Evolutionary conservation across 2,113 vertebrate genomes (phyloP), one percentile per base, ranked within the genome.

Genomic region (Macquaria australasica): DNA sequence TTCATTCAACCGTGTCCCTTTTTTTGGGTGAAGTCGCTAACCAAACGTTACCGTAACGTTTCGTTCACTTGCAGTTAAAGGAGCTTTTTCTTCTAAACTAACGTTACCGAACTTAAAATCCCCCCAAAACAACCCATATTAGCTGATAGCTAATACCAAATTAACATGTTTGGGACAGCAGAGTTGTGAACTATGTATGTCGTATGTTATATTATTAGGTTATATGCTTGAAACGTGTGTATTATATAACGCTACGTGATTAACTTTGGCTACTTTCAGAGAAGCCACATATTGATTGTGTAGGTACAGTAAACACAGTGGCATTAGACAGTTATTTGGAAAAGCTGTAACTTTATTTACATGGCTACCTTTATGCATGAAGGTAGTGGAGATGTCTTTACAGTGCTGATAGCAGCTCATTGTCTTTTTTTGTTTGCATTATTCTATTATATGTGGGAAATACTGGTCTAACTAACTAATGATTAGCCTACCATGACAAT

Each of bases 131-230:
- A 58, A 9, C 10, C 18, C 12, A 23, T 9, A 41, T 39, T 72
- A 81, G 85, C 69, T 64, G 1, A 43, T 31, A 11, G 25, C 55
- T 64, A 23, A 51, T 76, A 53, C 0, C 6, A 56, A 14, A 41
- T 45, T n/a, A 23, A 18, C n/a, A 28, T 1, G 0, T 7, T 5
- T 1, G 20, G 2, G 37, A 5, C 0, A 37, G 31, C 43, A 55
- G 6, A 28, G 67, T 20, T 7, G 2, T 55, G 7, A 67, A 31
- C 28, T 34, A 4, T 14, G 25, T 8, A 16, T 51, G 58, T 34
- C 1, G n/a, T 10, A 14, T 34, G 15, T 16, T 16, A 6, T 7
- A 4, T 51, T 8, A n/a, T 3, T 34, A 28, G 15, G 28, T 34
- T 16, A 14, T 51, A 37, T 28, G n/a, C 6, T 56, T 56, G 14